Evolutionary conservation across 2,888 invertebrate genomes (phyloP), one percentile per base, ranked within the genome.

Genomic region (Mythimna vitellina): DNA sequence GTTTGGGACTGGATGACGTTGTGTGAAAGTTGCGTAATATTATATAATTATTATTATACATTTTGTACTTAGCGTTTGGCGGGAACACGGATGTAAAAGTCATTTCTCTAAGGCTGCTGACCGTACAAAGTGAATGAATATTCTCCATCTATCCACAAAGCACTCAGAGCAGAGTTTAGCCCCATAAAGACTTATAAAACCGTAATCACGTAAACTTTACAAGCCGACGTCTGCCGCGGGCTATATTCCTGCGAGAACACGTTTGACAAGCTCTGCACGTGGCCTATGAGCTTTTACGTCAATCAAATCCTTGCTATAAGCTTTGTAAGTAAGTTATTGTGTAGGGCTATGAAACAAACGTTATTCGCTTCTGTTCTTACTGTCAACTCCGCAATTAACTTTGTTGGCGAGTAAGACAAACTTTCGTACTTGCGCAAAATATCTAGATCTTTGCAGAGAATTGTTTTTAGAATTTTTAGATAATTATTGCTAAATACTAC

Each of bases 281-380:
- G 81, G 83, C 81, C 86, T 76, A 80, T 87, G 88, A 87, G 87
- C 86, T 80, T 70, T 73, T 76, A 84, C 86, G 89, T 88, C 90
- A 89, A 89, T 90, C 90, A 90, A 89, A 89, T 84, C 76, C 79
- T 84, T 80, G 84, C 80, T 78, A 83, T 86, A 85, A 78, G 84
- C 81, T 70, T 81, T 76, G 73, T 72, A 65, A 84, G 83, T 74
- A 76, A 83, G 79, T 83, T 78, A 76, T 78, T 65, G 69, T 35
- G 22, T 17, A 6, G 53, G 74, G 84, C 81, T 51, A 35, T n/a
- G 22, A 75, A 67, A 68, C 35, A 7, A 51, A 51, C 65, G 76
- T 3, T 57, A 7, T n/a, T 10, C 22, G 51, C 9, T 53, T 9
- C 0, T 53, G 22, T 53, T 53, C 3, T 22, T 53, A 22, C 3